Evolutionary conservation across 1,140 invertebrate genomes (phyloP).

Genomic region (Battus philenor): DNA sequence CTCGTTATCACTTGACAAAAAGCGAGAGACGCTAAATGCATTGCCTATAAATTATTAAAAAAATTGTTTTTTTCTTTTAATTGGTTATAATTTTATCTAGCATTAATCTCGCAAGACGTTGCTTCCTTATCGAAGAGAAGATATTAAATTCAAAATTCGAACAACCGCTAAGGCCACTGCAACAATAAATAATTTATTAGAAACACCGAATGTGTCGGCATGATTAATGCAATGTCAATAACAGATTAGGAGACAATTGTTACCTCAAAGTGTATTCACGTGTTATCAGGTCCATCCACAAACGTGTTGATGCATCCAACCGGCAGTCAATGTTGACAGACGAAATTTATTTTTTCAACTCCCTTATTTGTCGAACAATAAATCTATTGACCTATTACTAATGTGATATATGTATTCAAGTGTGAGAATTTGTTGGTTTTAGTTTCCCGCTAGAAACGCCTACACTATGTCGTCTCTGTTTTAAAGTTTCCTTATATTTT

Average conservation of each 20-base stretch:
- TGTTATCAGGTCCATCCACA: constrained; percentile 19
- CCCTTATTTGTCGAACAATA: constrained; percentile 39
- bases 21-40: no score
- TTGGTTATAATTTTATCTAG: no score
- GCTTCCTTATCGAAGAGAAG: no score
- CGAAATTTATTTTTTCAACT: constrained; percentile 44
- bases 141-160: no score
- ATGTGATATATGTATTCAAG: constrained; percentile 14
- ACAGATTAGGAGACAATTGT: constrained; percentile 18
- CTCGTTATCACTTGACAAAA: no score
- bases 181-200: constrained; percentile 4
- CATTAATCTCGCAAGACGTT: no score
- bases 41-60: no score
- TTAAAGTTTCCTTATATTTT: no score
- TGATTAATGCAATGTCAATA: constrained; percentile 10
- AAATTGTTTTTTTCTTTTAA: no score
- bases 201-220: constrained; percentile 2
- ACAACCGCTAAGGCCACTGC: no score
- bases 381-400: constrained; percentile 39
- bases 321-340: constrained; percentile 38
- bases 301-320: constrained; percentile 38
- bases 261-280: constrained; percentile 21
- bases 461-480: no score
- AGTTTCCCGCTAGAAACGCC: no score
- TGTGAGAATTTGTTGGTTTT: background rate